A percentile compares a stretch with the other conserved stretches of the same genome.
Conservation (phyloP, 2,888 invertebrate species). For the Unio pictorum region DNA sequence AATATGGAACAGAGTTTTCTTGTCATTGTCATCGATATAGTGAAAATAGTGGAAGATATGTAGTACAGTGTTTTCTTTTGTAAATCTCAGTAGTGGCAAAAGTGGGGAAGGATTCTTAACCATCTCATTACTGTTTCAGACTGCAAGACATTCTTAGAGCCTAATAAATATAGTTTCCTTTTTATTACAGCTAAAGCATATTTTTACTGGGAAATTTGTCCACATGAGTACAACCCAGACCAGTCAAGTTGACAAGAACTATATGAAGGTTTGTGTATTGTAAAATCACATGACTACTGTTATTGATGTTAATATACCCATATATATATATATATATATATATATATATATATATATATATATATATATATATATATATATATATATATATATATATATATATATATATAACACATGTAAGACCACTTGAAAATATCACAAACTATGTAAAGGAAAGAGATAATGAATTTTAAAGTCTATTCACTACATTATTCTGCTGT, state of each 20-base stretch:
- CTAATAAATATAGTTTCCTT: constrained; percentile 2
- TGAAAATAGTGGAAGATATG: no score
- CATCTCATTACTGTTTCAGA: no score
- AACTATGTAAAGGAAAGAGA: neutral
- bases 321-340: neutral
- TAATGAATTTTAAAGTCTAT: neutral
- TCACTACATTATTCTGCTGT: no score
- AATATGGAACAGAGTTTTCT: no score
- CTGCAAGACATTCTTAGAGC: no score
- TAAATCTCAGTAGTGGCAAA: no score
- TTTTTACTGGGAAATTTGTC: constrained; percentile 69
- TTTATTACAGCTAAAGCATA: constrained; percentile 66
- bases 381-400: neutral
- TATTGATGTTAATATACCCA: no score
- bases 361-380: neutral
- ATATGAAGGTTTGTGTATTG: constrained; percentile 67
- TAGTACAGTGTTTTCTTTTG: no score
- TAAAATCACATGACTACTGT: constrained; percentile 32
- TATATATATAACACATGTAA: no score
- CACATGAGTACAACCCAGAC: constrained; percentile 72
- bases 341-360: neutral
- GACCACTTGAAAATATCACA: no score
- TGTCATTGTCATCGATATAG: no score
- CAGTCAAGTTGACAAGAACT: constrained; percentile 70
- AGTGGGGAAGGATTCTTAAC: no score